Conservation (phyloP, 2,113 vertebrate genomes). For the Carassius auratus region DNA sequence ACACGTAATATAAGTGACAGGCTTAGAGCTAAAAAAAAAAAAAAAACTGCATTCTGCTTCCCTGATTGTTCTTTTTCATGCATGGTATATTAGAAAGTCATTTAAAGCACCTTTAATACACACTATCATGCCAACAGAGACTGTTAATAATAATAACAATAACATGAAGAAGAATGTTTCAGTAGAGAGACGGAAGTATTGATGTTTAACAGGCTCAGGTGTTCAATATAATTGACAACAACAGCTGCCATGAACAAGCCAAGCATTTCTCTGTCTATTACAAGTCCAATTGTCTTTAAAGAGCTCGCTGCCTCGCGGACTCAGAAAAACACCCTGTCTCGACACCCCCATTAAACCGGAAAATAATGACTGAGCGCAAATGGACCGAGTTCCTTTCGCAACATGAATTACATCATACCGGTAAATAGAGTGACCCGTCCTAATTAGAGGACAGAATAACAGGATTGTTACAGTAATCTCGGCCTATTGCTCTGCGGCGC, state of each 20-base stretch:
- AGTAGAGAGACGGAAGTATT: not conserved
- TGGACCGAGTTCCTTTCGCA: conserved; percentile 22
- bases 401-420: conserved; percentile 31
- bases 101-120: not conserved
- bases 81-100: not conserved
- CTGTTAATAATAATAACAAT: not conserved
- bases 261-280: conserved; percentile 30
- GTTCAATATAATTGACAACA: conserved; percentile 36
- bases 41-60: not conserved
- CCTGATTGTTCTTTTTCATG: not conserved
- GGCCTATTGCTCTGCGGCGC: conserved; percentile 29
- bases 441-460: conserved; percentile 45
- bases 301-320: not conserved
- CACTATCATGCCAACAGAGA: not conserved
- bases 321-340: conserved; percentile 9
- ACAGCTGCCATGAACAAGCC: conserved; percentile 2
- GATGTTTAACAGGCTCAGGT: not conserved
- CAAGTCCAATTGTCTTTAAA: conserved; percentile 42
- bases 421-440: conserved; percentile 42
- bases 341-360: conserved; percentile 38
- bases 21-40: not conserved
- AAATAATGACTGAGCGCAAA: conserved; percentile 41
- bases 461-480: conserved; percentile 27
- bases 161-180: not conserved
- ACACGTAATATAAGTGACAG: not conserved